Percentiles rank a stretch among this genome's conserved stretches.
Evolutionary conservation across 2,888 invertebrate species (phyloP).

Genomic region (Artemia sp.): DNA sequence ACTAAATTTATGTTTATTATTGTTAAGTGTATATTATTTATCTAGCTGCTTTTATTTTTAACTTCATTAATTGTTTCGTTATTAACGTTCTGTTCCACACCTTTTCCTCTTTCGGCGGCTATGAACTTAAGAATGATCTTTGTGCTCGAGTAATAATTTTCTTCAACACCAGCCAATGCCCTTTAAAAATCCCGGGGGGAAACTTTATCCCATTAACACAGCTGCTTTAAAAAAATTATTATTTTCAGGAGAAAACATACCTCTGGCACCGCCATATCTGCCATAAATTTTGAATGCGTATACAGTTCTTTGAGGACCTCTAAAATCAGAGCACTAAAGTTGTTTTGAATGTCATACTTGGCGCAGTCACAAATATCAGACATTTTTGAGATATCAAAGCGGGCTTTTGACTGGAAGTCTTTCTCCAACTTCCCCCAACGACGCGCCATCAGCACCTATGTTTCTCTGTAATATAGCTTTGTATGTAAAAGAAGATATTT

Average conservation of each 20-base stretch:
- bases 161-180: no score
- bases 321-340: constrained; percentile 83
- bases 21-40: no score
- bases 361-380: constrained; percentile 99
- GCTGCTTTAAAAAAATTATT: no score
- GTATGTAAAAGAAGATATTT: constrained; percentile 43
- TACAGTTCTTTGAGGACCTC: constrained; percentile 69
- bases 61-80: no score
- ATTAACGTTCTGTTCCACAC: no score
- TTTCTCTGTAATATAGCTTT: constrained; percentile 89
- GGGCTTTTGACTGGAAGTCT: constrained; percentile 75
- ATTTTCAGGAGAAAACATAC: constrained; percentile 33
- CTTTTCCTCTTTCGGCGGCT: no score
- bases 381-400: constrained; percentile 94
- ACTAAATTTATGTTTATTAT: no score
- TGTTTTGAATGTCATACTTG: constrained; percentile 95
- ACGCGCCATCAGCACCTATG: constrained; percentile 93
- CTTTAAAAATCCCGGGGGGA: no score
- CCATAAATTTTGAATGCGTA: constrained; percentile 85
- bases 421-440: constrained; percentile 97
- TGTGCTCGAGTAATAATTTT: no score
- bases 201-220: no score
- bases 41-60: no score
- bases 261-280: constrained; percentile 97
- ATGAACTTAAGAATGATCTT: no score